These are phyloP conservation scores for Gallinago undulata DNA, from an alignment of 2,113 vertebrate species.

Conservation along the genomic window DNA sequence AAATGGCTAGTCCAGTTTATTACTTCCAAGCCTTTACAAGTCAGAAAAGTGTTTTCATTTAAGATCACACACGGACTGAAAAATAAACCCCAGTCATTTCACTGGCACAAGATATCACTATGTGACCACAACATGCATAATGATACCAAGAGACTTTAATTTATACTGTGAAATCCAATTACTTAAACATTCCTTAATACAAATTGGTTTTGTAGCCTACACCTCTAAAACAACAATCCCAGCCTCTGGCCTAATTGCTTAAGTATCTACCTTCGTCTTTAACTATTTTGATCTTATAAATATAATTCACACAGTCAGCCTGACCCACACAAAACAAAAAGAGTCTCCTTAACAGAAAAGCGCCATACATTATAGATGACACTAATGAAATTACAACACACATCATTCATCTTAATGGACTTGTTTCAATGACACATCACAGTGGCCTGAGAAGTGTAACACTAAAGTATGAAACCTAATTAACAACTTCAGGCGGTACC, in stretches of 20 bases:
- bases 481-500: constrained; percentile 50
- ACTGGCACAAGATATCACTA: not conserved
- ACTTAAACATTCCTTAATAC: constrained; percentile 63
- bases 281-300: constrained; percentile 60
- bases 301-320: constrained; percentile 37
- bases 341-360: constrained; percentile 57
- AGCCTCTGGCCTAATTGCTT: constrained; percentile 53
- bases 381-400: constrained; percentile 74
- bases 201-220: constrained; percentile 54
- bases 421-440: constrained; percentile 55
- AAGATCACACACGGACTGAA: not conserved
- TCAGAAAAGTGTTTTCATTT: constrained; percentile 28
- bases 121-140: not conserved
- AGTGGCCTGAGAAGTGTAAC: constrained; percentile 45
- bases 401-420: constrained; percentile 71
- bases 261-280: constrained; percentile 46
- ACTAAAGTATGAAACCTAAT: constrained; percentile 54
- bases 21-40: constrained; percentile 11
- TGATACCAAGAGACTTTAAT: not conserved
- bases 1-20: not conserved
- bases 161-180: constrained; percentile 44
- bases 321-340: constrained; percentile 42
- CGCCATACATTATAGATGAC: constrained; percentile 62
- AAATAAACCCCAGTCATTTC: not conserved
- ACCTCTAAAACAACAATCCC: constrained; percentile 55